Evolutionary conservation across 2,888 invertebrate species (phyloP).

Genomic region (Desoria tigrina): DNA sequence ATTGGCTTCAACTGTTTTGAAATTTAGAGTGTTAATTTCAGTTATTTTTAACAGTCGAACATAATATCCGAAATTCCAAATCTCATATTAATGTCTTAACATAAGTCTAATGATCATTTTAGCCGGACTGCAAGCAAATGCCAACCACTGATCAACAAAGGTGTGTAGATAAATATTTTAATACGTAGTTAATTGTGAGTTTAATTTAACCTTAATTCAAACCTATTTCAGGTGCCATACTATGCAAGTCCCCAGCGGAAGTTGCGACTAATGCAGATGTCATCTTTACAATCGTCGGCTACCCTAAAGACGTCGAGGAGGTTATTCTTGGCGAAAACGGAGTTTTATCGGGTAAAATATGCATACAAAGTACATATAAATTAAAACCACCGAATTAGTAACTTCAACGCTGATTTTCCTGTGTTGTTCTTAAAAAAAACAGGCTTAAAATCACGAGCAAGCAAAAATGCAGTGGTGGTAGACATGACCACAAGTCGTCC

Average conservation of each 20-base stretch:
- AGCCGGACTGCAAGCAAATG: constrained; percentile 35
- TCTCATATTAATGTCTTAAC: not conserved
- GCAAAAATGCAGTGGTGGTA: constrained; percentile 15
- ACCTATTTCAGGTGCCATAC: constrained; percentile 23
- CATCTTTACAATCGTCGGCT: constrained; percentile 37
- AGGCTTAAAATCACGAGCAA: not conserved
- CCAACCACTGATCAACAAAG: constrained; percentile 23
- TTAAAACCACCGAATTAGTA: too few species aligned
- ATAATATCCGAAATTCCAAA: not conserved
- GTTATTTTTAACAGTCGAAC: too few species aligned
- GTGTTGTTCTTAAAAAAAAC: not conserved
- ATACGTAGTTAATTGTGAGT: too few species aligned
- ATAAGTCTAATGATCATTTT: constrained; percentile 2
- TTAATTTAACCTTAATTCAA: not conserved
- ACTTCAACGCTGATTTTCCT: too few species aligned
- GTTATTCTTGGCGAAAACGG: constrained; percentile 33
- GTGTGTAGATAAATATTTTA: too few species aligned
- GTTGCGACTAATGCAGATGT: constrained; percentile 28
- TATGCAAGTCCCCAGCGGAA: constrained; percentile 30
- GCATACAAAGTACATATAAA: not conserved
- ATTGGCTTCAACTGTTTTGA: too few species aligned
- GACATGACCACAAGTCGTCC: constrained; percentile 40
- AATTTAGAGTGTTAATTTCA: too few species aligned
- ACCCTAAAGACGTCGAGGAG: constrained; percentile 33
- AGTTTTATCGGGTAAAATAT: constrained; percentile 18